Evolutionary conservation across 1,140 invertebrate genomes (phyloP).

Genomic region (Oncopodura yosiiana): DNA sequence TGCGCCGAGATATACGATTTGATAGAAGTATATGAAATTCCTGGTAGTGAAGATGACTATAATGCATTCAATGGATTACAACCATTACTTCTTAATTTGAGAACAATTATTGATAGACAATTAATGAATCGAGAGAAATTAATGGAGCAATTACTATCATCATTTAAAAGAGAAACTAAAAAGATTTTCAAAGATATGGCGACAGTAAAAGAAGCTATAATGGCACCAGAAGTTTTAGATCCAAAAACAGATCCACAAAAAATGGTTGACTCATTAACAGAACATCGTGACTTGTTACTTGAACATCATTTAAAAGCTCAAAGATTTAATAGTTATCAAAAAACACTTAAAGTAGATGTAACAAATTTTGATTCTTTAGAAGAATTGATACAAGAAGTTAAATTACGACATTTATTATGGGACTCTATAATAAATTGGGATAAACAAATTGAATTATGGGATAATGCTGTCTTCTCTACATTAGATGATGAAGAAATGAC

Average conservation of each 20-base stretch:
- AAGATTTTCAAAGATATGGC: conserved; percentile 15
- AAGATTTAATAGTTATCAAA: conserved; percentile 52
- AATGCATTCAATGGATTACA: neutral
- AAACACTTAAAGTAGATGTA: conserved; percentile 62
- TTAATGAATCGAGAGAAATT: conserved; percentile 12
- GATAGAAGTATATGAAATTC: conserved; percentile 16
- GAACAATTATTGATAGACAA: conserved; percentile 12
- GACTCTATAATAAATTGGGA: conserved; percentile 63
- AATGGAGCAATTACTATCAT: conserved; percentile 12
- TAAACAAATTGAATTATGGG: conserved; percentile 50
- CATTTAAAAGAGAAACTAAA: conserved; percentile 10
- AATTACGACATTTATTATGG: conserved; percentile 65
- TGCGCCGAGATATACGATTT: conserved; percentile 22
- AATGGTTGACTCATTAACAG: conserved; percentile 12
- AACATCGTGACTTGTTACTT: conserved; percentile 3
- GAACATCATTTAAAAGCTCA: conserved; percentile 47
- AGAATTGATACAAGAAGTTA: conserved; percentile 62
- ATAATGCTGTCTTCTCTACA: conserved; percentile 52
- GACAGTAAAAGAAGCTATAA: neutral
- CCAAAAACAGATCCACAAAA: conserved; percentile 4
- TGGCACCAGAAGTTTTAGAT: conserved; percentile 19
- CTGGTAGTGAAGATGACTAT: neutral
- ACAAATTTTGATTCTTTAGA: conserved; percentile 68
- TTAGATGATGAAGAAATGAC: conserved; percentile 62
- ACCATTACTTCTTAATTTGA: conserved; percentile 6